Base-by-base conservation (phyloP, 1,140 invertebrate species). In the Conus ventricosus region DNA sequence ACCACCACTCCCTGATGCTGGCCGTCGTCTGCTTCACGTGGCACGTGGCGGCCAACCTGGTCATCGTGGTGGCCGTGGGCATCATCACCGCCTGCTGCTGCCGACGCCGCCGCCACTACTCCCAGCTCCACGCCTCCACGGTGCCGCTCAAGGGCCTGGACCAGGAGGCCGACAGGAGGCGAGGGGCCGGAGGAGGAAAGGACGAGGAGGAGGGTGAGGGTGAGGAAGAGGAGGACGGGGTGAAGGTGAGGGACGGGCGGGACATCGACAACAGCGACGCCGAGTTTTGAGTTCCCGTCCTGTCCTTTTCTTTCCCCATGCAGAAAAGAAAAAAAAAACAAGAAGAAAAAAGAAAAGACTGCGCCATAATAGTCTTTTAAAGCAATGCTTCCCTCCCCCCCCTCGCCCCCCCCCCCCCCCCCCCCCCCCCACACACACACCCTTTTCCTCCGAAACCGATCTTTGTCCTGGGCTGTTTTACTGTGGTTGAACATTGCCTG, bases 1-100 rank as follows among this genome's bases (percentile, higher is more conserved):
- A 95, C 88, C 95, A 96, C 90, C 89, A 91, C n/a, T 91, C 95
- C 85, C 94, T 95, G 90, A 96, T 96, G 95, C 90, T 96, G 23
- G 93, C 94, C 0, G 95, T 95, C 11, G 82, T 95, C n/a, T 93
- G 95, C 81, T 96, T 90, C 87, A 85, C 86, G 23, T 91, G 90
- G 90, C 92, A 92, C 84, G 88, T 80, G 80, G 89, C 55, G 4
- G n/a, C 85, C 54, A 80, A 85, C 13, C 87, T 92, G 25, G n/a
- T 91, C n/a, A 53, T 87, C 27, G 89, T 90, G 88, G 23, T 91
- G 17, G 17, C 27, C 20, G 88, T 91, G 15, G 90, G 91, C 51
- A 81, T 11, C 17, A n/a, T 90, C 75, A 78, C 78, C 27, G 82
- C 71, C 39, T 90, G 87, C 60, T 85, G 80, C 85, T 84, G 71